Evolutionary conservation across 2,797 vertebrate species (phyloP), one percentile per base, ranked within the genome.

Genomic region (Scyliorhinus canicula): DNA sequence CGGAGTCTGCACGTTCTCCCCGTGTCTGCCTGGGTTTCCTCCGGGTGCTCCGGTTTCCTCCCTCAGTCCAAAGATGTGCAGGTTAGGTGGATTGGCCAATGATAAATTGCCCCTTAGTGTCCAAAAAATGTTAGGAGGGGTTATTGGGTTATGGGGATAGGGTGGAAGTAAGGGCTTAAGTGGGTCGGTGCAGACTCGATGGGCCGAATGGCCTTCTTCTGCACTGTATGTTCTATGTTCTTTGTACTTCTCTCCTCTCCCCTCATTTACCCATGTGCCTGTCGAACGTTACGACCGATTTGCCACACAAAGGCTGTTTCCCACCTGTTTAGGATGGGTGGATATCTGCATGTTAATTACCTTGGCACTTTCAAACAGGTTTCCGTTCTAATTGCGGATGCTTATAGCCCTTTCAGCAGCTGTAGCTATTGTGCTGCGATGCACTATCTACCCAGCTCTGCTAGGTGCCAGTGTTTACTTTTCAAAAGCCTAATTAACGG

Each of bases 401-500:
- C 21, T 91, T 24, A 21, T 91, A 26, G 60, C 7, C 57, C 88
- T 65, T 19, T 91, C 44, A 65, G 7, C 88, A 91, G 88, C 88
- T 65, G 88, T 19, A 63, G 57, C 88, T 44, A 65, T 63, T 91
- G 88, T 63, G 21, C 9, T 0, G 8, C 28, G n/a, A 44, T 91
- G 57, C 50, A 52, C 47, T 55, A 86, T 40, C 85, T 57, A 16
- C 57, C 60, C 60, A 26, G n/a, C 57, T 11, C 60, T 63, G 88
- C 60, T 65, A 91, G 40, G n/a, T 91, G 63, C n/a, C 57, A 91
- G 57, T 63, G 57, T 65, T 91, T 91, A 35, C 57, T 63, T 91
- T 91, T 91, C 35, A 65, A 50, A 65, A 91, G 60, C 88, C 88
- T 91, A 91, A 91, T 91, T 91, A 91, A 91, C 57, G 65, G 88